Conservation (phyloP, 2,113 vertebrate species). For the Okapia johnstoni region DNA sequence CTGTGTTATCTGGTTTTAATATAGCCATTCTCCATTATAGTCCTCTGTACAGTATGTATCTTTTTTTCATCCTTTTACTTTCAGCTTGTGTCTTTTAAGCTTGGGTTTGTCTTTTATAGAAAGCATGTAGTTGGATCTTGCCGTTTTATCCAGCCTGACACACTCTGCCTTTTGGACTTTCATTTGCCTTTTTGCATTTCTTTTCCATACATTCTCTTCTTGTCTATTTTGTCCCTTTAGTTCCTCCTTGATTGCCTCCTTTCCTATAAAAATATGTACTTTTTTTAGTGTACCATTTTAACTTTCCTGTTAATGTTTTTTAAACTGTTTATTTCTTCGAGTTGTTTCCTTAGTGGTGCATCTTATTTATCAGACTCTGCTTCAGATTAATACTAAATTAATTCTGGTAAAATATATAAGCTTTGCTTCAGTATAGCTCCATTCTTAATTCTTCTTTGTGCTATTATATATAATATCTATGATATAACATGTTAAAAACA, state of each 20-base stretch:
- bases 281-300: background rate
- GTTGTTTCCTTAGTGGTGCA: background rate
- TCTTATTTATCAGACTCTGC: background rate
- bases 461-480: background rate
- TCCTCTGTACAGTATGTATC: background rate
- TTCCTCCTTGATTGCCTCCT: background rate
- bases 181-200: background rate
- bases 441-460: background rate
- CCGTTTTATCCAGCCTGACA: background rate
- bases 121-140: background rate
- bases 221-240: background rate
- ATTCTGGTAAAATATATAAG: background rate
- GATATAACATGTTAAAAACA: background rate
- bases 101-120: background rate
- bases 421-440: background rate
- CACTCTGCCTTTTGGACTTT: background rate
- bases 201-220: background rate
- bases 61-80: background rate
- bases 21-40: background rate
- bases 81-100: background rate
- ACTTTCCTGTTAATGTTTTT: background rate
- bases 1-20: background rate
- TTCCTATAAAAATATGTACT: background rate
- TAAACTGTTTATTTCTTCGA: background rate
- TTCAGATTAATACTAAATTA: background rate